A percentile compares a stretch with the other conserved stretches of the same genome.
These are phyloP conservation scores for Pteronura brasiliensis DNA, from an alignment of 2,113 vertebrate genomes.

Conservation along the genomic window DNA sequence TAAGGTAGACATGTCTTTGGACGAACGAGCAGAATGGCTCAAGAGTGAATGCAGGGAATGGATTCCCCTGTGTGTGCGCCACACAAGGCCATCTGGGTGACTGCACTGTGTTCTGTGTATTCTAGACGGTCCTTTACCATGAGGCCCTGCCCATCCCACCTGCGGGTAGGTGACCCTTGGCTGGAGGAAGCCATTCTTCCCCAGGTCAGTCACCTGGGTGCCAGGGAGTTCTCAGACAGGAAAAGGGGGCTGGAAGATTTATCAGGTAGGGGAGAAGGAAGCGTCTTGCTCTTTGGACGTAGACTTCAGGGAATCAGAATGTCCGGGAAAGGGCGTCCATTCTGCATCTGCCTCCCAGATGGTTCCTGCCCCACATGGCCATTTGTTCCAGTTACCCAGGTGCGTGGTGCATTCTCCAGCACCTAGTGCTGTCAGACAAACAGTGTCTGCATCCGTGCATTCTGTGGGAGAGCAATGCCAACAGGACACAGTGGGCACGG, in stretches of 20 bases:
- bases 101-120: neutral
- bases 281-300: neutral
- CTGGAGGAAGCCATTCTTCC: neutral
- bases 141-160: neutral
- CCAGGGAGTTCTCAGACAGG: neutral
- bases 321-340: neutral
- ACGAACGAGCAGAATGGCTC: neutral
- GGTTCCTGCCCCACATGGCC: neutral
- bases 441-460: neutral
- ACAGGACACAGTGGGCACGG: neutral
- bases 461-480: neutral
- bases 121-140: fast-evolving
- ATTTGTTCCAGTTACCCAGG: neutral
- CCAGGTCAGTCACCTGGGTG: too few relatives aligned
- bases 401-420: too few relatives aligned
- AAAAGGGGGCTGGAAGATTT: neutral
- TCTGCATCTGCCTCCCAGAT: neutral
- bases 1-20: neutral
- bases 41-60: neutral
- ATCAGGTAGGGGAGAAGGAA: neutral
- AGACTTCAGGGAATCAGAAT: neutral
- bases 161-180: neutral
- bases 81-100: too few relatives aligned
- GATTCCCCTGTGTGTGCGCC: neutral
- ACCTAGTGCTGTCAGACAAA: neutral